Base-by-base conservation (phyloP, 2,797 vertebrate species). In the Spea hammondii region DNA sequence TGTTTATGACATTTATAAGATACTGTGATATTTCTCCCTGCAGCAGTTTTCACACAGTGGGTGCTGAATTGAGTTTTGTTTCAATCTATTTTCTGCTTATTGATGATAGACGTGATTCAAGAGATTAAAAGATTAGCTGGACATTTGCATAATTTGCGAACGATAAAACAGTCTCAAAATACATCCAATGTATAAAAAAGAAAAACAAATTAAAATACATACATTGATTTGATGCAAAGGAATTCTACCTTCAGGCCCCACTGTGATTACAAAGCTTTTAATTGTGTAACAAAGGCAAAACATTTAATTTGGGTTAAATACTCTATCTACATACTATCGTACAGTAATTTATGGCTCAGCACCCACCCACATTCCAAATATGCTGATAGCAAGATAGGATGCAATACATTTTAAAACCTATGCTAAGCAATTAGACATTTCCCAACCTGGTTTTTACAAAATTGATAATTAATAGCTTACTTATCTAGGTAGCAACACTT, bases 111-210 rank as follows among this genome's bases (percentile, higher is more conserved):
- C 79, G 88, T 83, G 84, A 84, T 79, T 77, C 85, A 86, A 88
- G 90, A 90, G 87, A 91, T 90, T 87, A 90, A 87, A 88, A 89
- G 85, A 89, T 91, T 90, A 90, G 86, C 87, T 89, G 88, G 88
- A 89, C 90, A 86, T 92, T 90, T 88, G 90, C 90, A 89, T 89
- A 87, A 88, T 90, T 89, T 84, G 84, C 84, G 70, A 86, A 88
- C 87, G 89, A 88, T 90, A 86, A 90, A 92, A 90, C 88, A 89
- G 86, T 88, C 32, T 32, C 32, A 32, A 32, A 32, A 32, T 32
- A 32, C 32, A 69, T 79, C 67, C 60, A 76, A 71, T 71, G 47
- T 54, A 65, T 53, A 54, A 51, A 70, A 76, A 90, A 70, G 10
- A 69, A 51, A 77, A 54, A 86, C 84, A 89, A 89, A 89, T 87